These are phyloP conservation scores for Botia kubotai DNA, from an alignment of 2,797 vertebrate genomes.

Conservation along the genomic window DNA sequence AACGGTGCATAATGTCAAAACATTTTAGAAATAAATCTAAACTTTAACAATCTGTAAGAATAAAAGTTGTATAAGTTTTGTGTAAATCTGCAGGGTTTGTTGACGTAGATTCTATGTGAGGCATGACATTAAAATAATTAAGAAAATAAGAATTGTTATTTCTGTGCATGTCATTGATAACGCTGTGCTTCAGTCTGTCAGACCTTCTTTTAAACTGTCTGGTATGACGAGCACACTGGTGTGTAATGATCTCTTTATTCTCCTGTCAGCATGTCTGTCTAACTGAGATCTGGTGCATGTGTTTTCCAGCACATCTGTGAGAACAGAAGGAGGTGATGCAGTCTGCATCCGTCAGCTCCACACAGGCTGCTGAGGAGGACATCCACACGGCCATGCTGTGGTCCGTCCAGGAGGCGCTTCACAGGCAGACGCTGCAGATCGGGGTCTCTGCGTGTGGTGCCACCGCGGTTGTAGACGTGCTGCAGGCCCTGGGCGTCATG, in stretches of 20 bases:
- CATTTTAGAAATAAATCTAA: too few relatives aligned
- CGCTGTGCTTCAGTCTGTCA: not conserved
- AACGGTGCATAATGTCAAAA: too few relatives aligned
- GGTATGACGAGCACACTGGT: not conserved
- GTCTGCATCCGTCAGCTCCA: constrained; percentile 3
- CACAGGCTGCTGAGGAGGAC: constrained; percentile 27
- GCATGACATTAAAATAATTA: too few relatives aligned
- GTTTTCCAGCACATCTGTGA: not conserved
- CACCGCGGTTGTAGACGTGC: constrained; percentile 79
- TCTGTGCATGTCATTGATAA: too few relatives aligned
- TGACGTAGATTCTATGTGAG: too few relatives aligned
- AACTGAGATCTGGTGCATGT: not conserved
- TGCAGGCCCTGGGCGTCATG: constrained; percentile 73
- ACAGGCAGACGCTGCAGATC: constrained; percentile 79
- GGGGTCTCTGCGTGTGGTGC: constrained; percentile 80
- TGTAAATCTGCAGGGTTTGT: too few relatives aligned
- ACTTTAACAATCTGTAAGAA: too few relatives aligned
- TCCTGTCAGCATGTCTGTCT: not conserved
- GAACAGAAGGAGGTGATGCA: constrained; percentile 34
- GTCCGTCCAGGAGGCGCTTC: constrained; percentile 77
- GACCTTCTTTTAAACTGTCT: not conserved
- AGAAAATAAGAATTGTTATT: too few relatives aligned
- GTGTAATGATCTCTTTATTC: not conserved
- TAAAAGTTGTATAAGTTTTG: too few relatives aligned
- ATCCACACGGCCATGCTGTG: constrained; percentile 74